Evolutionary conservation across 2,797 vertebrate species (phyloP).

Genomic region (Phoxinus dragarum): DNA sequence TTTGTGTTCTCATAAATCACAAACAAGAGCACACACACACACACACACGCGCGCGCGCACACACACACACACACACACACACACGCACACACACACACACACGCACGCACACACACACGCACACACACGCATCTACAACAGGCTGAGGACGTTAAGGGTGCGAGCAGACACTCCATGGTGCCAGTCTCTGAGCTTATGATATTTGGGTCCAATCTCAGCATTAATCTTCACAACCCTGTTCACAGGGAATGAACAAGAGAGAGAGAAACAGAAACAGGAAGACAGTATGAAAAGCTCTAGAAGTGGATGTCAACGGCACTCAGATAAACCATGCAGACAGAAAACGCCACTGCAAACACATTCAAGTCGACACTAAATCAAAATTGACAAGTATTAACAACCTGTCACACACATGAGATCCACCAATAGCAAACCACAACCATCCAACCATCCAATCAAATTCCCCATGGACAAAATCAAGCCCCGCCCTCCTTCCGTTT

Average conservation of each 20-base stretch:
- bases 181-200: constrained; percentile 97
- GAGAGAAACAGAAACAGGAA: not conserved
- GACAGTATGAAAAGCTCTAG: not conserved
- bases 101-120: not conserved
- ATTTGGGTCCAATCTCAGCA: constrained; percentile 91
- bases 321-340: constrained; percentile 20
- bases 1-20: too few species aligned
- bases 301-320: constrained; percentile 14
- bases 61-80: not conserved
- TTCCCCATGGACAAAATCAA: not conserved
- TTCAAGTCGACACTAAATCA: not conserved
- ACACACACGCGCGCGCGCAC: not conserved
- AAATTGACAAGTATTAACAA: not conserved
- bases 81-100: constrained; percentile 3
- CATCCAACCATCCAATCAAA: not conserved
- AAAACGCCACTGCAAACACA: not conserved
- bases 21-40: not conserved
- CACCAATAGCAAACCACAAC: not conserved
- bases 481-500: not conserved
- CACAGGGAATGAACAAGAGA: constrained; percentile 17
- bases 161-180: constrained; percentile 98
- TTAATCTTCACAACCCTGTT: constrained; percentile 86
- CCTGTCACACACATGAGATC: not conserved
- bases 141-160: constrained; percentile 90
- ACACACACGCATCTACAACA: constrained; percentile 37